Evolutionary conservation across 2,113 vertebrate genomes (phyloP), one percentile per base, ranked within the genome.

Genomic region (zebrafish (Danio rerio)): DNA sequence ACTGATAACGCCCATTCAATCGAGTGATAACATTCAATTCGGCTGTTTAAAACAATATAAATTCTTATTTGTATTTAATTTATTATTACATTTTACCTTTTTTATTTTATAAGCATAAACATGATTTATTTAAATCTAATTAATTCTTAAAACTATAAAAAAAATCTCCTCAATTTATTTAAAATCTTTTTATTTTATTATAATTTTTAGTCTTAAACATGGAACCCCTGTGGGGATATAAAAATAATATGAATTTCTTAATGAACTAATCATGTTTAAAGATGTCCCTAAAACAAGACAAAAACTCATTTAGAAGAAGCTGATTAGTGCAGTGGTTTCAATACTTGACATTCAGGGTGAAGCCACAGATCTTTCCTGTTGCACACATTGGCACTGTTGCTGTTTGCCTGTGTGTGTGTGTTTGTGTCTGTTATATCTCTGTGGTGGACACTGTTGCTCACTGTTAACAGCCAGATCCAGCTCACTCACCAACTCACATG

Each of bases 401-500:
- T 21, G 47, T 42, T 15, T 62, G 55, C 31, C 45, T 49, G 13
- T 61, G 55, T 47, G 13, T 61, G 55, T 47, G 42, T 43, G 40
- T 62, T 12, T 53, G 18, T 73, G 49, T 75, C 12, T 82, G 71
- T 75, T 75, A 21, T 21, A 45, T 50, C 52, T 66, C 47, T 52
- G 49, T 45, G 80, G 74, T 61, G 58, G 74, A 62, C 74, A 62
- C 74, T 62, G 58, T 62, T 77, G 74, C 18, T 62, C 58, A 77
- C 43, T 62, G 85, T 55, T 65, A 56, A 65, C 77, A 43, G 66
- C 53, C 55, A 82, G 52, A 50, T 81, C 68, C 66, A 71, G 50
- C 68, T 81, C 40, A 49, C 56, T 21, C 74, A 43, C 70, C 66
- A 52, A 42, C 77, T 74, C 70, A 42, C 45, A 47, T 31, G 42